phyloP scores from a whole-genome alignment of 2,797 vertebrate species.

The Lophotriccus pileatus region DNA sequence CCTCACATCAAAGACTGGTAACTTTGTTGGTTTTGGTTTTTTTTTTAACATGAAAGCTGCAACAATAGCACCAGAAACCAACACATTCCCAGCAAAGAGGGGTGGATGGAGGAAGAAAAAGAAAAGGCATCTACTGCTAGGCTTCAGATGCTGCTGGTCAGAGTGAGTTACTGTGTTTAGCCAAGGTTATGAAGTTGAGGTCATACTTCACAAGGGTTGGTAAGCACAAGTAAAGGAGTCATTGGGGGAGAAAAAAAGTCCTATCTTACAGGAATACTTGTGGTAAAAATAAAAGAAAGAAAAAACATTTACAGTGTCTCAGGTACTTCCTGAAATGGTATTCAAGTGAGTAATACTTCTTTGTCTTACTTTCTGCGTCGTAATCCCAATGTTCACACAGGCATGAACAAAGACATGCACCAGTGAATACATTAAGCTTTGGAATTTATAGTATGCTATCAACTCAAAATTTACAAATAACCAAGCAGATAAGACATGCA shows the following conservation, averaged over 20 bases:
- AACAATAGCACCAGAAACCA: background rate
- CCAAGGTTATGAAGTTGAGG: constrained; percentile 1
- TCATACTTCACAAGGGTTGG: background rate
- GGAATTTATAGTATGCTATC: constrained; percentile 26
- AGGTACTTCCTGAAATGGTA: constrained; percentile 54
- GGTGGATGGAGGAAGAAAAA: background rate
- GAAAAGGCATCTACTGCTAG: background rate
- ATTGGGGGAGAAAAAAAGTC: background rate
- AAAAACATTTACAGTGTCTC: constrained; percentile 25
- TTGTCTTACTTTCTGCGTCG: constrained; percentile 18
- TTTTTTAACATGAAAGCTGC: background rate
- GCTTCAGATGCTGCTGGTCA: background rate
- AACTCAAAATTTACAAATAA: constrained; percentile 33
- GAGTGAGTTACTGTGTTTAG: background rate
- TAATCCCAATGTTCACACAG: constrained; percentile 39
- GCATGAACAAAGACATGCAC: constrained; percentile 39
- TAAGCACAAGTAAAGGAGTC: background rate
- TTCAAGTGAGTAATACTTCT: constrained; percentile 39
- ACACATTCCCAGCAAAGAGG: background rate
- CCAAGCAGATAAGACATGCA: background rate
- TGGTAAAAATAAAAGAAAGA: constrained; percentile 8
- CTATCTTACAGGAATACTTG: background rate
- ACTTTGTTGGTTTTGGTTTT: too few species aligned
- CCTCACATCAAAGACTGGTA: background rate
- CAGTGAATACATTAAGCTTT: constrained; percentile 10